Conservation (phyloP, 1,140 invertebrate species). For the Paramacrobiotus metropolitanus region DNA sequence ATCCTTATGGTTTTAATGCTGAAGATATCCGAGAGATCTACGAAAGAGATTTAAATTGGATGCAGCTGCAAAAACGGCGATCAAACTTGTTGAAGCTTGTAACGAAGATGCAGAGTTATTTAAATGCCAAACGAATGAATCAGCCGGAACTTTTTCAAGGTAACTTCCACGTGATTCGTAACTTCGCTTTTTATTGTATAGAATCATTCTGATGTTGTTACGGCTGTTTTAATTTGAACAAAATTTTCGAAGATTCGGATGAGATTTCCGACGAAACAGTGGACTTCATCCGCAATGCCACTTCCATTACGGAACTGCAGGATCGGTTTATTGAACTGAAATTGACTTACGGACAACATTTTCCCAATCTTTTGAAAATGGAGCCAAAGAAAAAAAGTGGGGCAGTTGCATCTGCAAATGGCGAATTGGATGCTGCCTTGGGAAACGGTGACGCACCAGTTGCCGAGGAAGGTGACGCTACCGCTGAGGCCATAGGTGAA, state of each 20-base stretch:
- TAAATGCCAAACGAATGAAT: conserved; percentile 22
- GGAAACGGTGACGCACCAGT: conserved; percentile 23
- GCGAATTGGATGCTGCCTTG: conserved; percentile 19
- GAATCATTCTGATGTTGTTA: not conserved
- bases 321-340: not conserved
- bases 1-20: conserved; percentile 72
- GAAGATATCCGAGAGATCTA: conserved; percentile 95
- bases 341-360: not conserved
- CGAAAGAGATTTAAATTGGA: conserved; percentile 70
- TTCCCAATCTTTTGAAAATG: not conserved
- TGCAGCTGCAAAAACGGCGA: conserved; percentile 64
- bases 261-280: not conserved
- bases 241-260: not conserved
- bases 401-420: conserved; percentile 25
- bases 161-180: not conserved
- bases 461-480: conserved; percentile 26
- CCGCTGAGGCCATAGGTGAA: conserved; percentile 30
- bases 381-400: conserved; percentile 16
- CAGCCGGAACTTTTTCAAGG: not conserved
- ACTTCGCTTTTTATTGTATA: no score
- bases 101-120: conserved; percentile 75
- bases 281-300: not conserved
- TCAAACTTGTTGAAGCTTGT: conserved; percentile 54
- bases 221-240: not conserved
- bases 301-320: not conserved